A percentile compares a stretch with the other conserved stretches of the same genome.
These are phyloP conservation scores for Metellina segmentata DNA, from an alignment of 2,888 invertebrate genomes.

Conservation along the genomic window DNA sequence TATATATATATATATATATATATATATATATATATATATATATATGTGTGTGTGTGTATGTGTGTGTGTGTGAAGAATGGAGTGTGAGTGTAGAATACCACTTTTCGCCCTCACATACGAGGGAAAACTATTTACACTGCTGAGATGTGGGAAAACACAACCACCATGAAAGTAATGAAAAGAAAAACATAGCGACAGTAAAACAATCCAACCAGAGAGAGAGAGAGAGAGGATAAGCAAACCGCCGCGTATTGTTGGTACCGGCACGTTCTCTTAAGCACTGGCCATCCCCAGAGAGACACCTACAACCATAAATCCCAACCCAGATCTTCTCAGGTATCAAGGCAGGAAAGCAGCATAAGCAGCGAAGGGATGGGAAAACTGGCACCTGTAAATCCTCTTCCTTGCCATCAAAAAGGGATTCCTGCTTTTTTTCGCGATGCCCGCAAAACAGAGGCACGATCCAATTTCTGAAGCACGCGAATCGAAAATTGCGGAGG, in stretches of 20 bases:
- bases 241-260: background rate
- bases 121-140: too few relatives aligned
- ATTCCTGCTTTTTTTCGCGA: background rate
- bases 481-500: background rate
- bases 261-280: background rate
- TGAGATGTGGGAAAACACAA: background rate
- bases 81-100: too few relatives aligned
- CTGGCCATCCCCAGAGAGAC: background rate
- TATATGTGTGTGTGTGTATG: too few relatives aligned
- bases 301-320: background rate
- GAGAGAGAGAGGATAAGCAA: background rate
- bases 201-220: background rate
- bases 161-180: background rate
- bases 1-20: too few relatives aligned
- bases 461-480: slow-evolving; percentile 47
- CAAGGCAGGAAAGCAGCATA: background rate
- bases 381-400: background rate
- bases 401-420: background rate
- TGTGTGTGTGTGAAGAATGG: too few relatives aligned
- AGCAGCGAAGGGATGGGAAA: slow-evolving; percentile 2
- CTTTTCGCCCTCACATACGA: too few relatives aligned
- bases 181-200: background rate
- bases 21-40: too few relatives aligned
- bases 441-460: slow-evolving; percentile 1
- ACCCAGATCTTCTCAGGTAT: background rate